phyloP scores from a whole-genome alignment of 1,140 invertebrate genomes.

The Mactra quadrangularis region DNA sequence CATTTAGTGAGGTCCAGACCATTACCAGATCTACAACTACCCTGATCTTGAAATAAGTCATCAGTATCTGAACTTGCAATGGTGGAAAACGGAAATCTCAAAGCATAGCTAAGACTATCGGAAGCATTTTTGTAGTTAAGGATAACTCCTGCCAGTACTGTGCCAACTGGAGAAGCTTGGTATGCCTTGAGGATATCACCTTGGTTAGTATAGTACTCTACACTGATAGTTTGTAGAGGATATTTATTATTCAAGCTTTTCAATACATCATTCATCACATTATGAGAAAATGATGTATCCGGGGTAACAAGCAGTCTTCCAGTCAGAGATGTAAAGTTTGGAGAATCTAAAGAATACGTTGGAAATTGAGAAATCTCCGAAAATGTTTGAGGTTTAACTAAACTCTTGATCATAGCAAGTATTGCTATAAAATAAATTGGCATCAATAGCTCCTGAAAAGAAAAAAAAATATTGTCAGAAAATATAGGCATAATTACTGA shows the following conservation, averaged over 20 bases:
- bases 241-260: not conserved
- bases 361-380: constrained; percentile 63
- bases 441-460: constrained; percentile 72
- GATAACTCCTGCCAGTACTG: constrained; percentile 57
- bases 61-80: constrained; percentile 6
- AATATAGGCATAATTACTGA: not conserved
- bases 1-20: constrained; percentile 61
- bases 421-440: constrained; percentile 74
- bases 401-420: constrained; percentile 66
- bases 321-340: not conserved
- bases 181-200: constrained; percentile 56
- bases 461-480: constrained; percentile 14
- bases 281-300: not conserved
- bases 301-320: not conserved
- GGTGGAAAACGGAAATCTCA: constrained; percentile 40
- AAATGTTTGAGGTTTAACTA: constrained; percentile 55
- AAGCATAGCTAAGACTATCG: constrained; percentile 56
- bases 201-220: constrained; percentile 44
- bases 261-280: not conserved
- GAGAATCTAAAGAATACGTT: not conserved
- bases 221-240: not conserved
- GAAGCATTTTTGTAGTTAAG: constrained; percentile 50
- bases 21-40: constrained; percentile 50
- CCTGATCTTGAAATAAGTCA: constrained; percentile 43
- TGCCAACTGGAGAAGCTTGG: constrained; percentile 11